These are phyloP conservation scores for Toxonevra muliebris DNA, from an alignment of 2,888 invertebrate species.

Conservation along the genomic window DNA sequence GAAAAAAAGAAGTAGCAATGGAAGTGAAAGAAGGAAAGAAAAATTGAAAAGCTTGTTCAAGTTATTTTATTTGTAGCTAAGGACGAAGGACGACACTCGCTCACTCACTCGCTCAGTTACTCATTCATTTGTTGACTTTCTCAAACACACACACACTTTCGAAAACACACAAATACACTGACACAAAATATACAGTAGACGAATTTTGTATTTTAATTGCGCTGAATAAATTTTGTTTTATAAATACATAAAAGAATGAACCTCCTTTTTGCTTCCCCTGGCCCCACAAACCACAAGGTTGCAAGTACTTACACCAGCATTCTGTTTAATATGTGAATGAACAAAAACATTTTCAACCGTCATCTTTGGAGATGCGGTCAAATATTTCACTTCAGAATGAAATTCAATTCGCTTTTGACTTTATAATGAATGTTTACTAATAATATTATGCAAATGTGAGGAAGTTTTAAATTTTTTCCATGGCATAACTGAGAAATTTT, in stretches of 20 bases:
- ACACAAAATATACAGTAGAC: slow-evolving; percentile 25
- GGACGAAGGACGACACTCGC: background rate
- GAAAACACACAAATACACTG: slow-evolving; percentile 8
- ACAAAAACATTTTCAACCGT: slow-evolving; percentile 33
- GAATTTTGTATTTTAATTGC: slow-evolving; percentile 58
- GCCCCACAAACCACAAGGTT: background rate
- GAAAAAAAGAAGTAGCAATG: background rate
- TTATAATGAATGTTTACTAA: slow-evolving; percentile 57
- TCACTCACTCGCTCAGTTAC: background rate
- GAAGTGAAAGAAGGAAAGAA: slow-evolving; percentile 36
- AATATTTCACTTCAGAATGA: slow-evolving; percentile 51
- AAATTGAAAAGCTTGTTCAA: slow-evolving; percentile 50
- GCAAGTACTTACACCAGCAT: too few relatives aligned
- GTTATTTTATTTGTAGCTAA: background rate
- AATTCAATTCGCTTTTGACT: slow-evolving; percentile 43
- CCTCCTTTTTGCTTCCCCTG: background rate
- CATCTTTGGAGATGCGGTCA: slow-evolving; percentile 45
- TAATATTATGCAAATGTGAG: slow-evolving; percentile 54
- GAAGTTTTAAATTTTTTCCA: background rate
- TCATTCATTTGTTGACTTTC: too few relatives aligned
- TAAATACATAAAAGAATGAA: slow-evolving; percentile 39
- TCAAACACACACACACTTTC: too few relatives aligned
- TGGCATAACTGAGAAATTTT: background rate
- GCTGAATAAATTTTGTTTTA: slow-evolving; percentile 58
- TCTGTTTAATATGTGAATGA: background rate